phyloP scores from a whole-genome alignment of 2,888 invertebrate genomes.

The Cantharis nigra region DNA sequence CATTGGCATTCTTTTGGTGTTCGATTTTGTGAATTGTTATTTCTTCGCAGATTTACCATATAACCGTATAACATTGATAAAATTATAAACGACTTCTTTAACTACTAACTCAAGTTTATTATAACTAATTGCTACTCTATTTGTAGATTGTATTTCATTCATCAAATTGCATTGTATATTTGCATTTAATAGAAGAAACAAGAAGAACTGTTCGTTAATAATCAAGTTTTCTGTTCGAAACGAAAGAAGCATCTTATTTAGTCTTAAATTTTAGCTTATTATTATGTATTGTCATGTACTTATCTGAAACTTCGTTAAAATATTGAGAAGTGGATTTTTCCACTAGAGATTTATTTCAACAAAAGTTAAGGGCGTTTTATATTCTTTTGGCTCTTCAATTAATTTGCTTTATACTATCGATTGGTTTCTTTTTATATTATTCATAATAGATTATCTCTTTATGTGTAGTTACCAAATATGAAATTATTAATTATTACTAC shows the following conservation, averaged over 20 bases:
- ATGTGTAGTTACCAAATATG: background rate
- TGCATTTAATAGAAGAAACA: background rate
- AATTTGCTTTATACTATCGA: background rate
- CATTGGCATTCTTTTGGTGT: too few relatives aligned
- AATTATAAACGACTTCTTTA: background rate
- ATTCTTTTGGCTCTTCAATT: background rate
- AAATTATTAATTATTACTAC: background rate
- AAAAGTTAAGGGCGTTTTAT: background rate
- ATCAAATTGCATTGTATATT: background rate
- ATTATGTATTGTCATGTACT: background rate
- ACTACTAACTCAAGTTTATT: background rate
- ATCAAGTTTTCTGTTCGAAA: background rate
- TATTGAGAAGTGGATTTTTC: background rate
- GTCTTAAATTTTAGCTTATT: background rate
- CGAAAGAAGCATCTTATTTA: background rate
- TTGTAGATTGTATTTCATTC: background rate
- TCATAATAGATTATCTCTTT: background rate
- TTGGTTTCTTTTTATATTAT: background rate
- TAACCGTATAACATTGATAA: background rate
- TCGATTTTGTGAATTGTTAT: too few relatives aligned
- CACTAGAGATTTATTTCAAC: background rate
- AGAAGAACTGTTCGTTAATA: background rate
- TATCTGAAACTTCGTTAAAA: background rate
- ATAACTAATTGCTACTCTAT: background rate
- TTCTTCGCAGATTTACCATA: too few relatives aligned